Conservation (phyloP, 2,888 invertebrate species). For the Drosophila limbata region DNA sequence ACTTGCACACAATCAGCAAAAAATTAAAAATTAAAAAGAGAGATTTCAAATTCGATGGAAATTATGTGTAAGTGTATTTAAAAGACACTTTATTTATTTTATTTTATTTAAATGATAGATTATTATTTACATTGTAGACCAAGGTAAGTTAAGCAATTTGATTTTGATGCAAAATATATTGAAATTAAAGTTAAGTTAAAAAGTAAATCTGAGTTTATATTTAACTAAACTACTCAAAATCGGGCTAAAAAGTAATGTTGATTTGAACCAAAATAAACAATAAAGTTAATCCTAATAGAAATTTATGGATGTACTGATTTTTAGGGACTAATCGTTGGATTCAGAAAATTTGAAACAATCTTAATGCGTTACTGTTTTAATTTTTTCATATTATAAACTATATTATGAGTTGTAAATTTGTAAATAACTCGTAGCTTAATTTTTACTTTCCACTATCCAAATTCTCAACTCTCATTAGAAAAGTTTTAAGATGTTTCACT, state of each 20-base stretch:
- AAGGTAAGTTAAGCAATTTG: background rate
- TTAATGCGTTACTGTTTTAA: background rate
- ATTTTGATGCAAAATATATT: too few species aligned
- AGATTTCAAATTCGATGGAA: background rate
- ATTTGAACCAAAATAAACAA: too few species aligned
- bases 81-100: background rate
- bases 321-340: too few species aligned
- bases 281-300: too few species aligned
- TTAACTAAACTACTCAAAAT: too few species aligned
- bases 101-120: background rate
- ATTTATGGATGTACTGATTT: too few species aligned
- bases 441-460: background rate
- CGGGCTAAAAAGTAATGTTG: too few species aligned
- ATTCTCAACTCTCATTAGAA: slow-evolving; percentile 8
- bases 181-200: too few species aligned
- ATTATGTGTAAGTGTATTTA: background rate
- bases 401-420: background rate
- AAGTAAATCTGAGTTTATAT: too few species aligned
- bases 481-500: slow-evolving; percentile 42
- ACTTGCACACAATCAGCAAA: background rate
- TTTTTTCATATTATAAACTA: background rate
- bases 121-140: background rate
- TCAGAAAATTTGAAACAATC: too few species aligned
- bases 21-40: background rate
- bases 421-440: background rate